Conservation (phyloP, 2,797 vertebrate genomes). For the Apodemus agrarius region DNA sequence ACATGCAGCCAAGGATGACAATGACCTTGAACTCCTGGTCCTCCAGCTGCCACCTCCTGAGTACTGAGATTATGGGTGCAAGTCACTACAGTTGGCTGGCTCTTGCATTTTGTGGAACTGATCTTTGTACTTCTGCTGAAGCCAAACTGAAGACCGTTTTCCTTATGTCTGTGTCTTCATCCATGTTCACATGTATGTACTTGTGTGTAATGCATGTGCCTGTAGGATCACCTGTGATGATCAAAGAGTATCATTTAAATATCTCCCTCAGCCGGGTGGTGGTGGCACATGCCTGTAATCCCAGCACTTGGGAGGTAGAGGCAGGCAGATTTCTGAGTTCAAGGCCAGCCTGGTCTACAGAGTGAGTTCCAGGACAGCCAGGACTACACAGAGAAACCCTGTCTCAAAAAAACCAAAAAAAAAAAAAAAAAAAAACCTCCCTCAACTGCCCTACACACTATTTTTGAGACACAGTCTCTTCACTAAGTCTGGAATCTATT, state of each 20-base stretch:
- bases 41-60: neutral
- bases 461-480: neutral
- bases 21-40: neutral
- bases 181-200: neutral
- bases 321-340: too few relatives aligned
- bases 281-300: too few relatives aligned
- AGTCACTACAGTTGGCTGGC: neutral
- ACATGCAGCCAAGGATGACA: neutral
- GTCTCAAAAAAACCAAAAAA: too few relatives aligned
- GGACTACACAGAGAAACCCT: too few relatives aligned
- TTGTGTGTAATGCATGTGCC: neutral
- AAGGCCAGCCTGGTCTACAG: too few relatives aligned
- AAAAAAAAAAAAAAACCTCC: too few relatives aligned
- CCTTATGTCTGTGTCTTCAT: neutral
- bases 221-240: neutral
- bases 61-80: neutral
- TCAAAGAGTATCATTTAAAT: neutral
- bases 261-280: too few relatives aligned
- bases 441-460: neutral
- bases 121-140: neutral
- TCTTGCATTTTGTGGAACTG: neutral
- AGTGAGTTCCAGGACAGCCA: too few relatives aligned
- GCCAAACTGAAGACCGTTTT: neutral
- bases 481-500: neutral
- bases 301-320: too few relatives aligned